Percentiles rank a stretch among this genome's conserved stretches.
phyloP scores from a whole-genome alignment of 2,888 invertebrate genomes.

The Clanis bilineata region DNA sequence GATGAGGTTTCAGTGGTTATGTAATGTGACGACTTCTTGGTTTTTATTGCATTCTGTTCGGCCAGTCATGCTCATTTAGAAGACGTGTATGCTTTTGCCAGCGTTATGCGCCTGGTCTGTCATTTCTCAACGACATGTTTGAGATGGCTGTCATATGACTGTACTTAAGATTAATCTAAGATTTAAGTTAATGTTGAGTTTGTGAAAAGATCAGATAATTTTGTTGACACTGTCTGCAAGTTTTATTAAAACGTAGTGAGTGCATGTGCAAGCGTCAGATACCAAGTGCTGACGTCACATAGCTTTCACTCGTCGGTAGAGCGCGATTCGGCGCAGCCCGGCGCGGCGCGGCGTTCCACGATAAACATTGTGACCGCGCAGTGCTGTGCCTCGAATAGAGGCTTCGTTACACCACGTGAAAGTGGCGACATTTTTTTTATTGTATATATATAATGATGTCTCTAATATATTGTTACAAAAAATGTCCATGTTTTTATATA shows the following conservation, averaged over 20 bases:
- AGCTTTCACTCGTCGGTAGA: constrained; percentile 61
- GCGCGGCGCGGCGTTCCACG: constrained; percentile 20
- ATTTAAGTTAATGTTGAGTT: no score
- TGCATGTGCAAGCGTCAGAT: constrained; percentile 27
- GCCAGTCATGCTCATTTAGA: no score
- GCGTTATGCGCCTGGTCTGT: no score
- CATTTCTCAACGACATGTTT: no score
- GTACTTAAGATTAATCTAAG: no score
- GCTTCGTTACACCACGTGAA: constrained; percentile 59
- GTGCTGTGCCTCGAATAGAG: neutral
- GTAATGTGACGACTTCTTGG: no score
- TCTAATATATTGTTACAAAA: neutral
- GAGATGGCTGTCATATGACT: no score
- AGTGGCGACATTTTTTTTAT: constrained; percentile 49
- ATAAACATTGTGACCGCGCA: neutral
- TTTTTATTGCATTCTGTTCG: no score
- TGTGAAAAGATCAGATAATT: neutral
- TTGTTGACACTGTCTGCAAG: neutral
- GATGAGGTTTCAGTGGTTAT: no score
- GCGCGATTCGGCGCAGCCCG: constrained; percentile 8
- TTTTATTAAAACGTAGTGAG: constrained; percentile 14
- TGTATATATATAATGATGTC: constrained; percentile 31
- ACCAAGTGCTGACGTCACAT: constrained; percentile 63
- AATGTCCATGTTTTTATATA: no score
- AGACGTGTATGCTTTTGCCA: no score